Conservation (phyloP, 2,888 invertebrate genomes). For the Heliothis peltigera region DNA sequence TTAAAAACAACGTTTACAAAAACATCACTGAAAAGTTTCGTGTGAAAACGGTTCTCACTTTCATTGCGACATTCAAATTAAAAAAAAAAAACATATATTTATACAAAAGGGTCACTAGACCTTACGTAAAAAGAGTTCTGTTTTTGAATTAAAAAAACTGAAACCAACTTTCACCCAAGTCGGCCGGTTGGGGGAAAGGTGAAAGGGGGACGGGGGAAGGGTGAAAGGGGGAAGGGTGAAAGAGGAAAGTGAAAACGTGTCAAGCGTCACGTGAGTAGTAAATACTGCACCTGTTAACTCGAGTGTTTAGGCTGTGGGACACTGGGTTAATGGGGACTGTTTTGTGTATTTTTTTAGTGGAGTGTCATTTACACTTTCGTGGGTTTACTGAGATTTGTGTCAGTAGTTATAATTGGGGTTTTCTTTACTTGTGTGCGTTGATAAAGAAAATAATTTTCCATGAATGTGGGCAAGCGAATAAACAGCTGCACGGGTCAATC, state of each 20-base stretch:
- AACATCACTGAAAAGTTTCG: slow-evolving; percentile 22
- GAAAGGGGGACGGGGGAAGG: slow-evolving; percentile 66
- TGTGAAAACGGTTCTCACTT: slow-evolving; percentile 51
- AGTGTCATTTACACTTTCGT: slow-evolving; percentile 33
- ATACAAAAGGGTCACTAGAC: slow-evolving; percentile 65
- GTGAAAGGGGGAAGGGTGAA: slow-evolving; percentile 47
- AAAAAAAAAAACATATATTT: slow-evolving; percentile 62
- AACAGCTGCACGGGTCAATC: too few relatives aligned
- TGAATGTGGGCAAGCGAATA: too few relatives aligned
- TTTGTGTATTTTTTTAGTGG: slow-evolving; percentile 41
- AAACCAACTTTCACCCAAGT: slow-evolving; percentile 30
- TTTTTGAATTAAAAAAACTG: slow-evolving; percentile 48
- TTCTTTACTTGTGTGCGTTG: neutral
- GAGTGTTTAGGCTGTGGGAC: slow-evolving; percentile 54
- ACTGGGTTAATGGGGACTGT: slow-evolving; percentile 35
- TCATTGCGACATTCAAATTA: slow-evolving; percentile 61
- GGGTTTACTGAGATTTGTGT: slow-evolving; percentile 8
- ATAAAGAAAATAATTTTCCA: too few relatives aligned
- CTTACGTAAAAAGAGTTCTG: slow-evolving; percentile 57
- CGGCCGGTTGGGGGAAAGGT: slow-evolving; percentile 57
- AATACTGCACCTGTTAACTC: slow-evolving; percentile 64
- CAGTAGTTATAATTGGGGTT: neutral
- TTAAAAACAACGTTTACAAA: slow-evolving; percentile 34
- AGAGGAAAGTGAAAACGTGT: slow-evolving; percentile 84
- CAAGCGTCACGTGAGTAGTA: slow-evolving; percentile 74